phyloP scores from a whole-genome alignment of 2,888 invertebrate species.

The Hemithea aestivaria region DNA sequence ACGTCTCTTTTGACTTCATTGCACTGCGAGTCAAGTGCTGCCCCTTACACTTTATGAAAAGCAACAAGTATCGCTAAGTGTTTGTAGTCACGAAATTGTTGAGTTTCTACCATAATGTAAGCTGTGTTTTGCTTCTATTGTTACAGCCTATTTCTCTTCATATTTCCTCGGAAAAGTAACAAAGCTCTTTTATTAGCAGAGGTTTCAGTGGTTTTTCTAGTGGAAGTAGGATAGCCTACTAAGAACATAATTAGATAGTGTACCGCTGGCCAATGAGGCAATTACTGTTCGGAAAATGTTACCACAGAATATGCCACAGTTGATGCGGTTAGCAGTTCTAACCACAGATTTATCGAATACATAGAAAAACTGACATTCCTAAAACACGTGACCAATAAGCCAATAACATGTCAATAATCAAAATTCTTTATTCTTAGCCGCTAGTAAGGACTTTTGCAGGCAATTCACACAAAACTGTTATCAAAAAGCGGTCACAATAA shows the following conservation, averaged over 20 bases:
- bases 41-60: constrained; percentile 8
- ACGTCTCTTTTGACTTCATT: constrained; percentile 9
- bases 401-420: too few relatives aligned
- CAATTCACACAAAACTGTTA: too few relatives aligned
- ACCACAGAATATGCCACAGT: too few relatives aligned
- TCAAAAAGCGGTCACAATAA: too few relatives aligned
- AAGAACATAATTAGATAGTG: constrained; percentile 38
- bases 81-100: constrained; percentile 2
- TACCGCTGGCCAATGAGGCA: constrained; percentile 43
- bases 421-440: too few relatives aligned
- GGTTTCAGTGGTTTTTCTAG: constrained; percentile 17
- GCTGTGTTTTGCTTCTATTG: neutral
- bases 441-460: too few relatives aligned
- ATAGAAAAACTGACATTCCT: too few relatives aligned
- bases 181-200: constrained; percentile 10
- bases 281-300: constrained; percentile 30
- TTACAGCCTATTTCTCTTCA: neutral
- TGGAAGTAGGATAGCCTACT: too few relatives aligned
- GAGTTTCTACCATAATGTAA: too few relatives aligned
- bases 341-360: too few relatives aligned
- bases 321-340: constrained; percentile 18
- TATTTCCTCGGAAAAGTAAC: too few relatives aligned
- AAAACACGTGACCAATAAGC: too few relatives aligned
- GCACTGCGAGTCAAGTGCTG: neutral
- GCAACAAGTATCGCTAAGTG: constrained; percentile 15